phyloP scores from a whole-genome alignment of 2,888 invertebrate species.

The Drosophila mercatorum region DNA sequence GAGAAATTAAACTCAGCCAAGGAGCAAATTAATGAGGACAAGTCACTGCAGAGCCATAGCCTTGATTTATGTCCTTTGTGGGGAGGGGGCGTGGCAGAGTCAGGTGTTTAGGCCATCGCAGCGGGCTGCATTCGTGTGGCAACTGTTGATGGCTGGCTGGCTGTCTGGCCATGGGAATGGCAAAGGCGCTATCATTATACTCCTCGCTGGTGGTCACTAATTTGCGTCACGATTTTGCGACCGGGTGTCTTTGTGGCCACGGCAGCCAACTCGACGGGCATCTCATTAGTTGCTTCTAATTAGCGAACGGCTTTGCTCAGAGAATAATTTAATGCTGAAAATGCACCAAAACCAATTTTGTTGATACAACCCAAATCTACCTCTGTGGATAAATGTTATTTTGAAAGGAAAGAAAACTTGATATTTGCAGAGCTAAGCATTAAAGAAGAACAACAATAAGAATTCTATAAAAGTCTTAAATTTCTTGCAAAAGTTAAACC shows the following conservation, averaged over 20 bases:
- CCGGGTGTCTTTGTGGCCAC: conserved; percentile 20
- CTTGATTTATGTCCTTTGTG: conserved; percentile 53
- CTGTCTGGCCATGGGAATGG: not conserved
- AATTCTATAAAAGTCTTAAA: conserved; percentile 37
- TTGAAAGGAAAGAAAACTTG: conserved; percentile 1
- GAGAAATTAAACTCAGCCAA: conserved; percentile 47
- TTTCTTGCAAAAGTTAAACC: conserved; percentile 23
- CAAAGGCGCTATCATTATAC: conserved; percentile 30
- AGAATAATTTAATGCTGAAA: conserved; percentile 7
- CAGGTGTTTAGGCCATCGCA: conserved; percentile 44
- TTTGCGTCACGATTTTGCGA: conserved; percentile 48
- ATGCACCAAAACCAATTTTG: not conserved
- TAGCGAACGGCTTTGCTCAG: conserved; percentile 35
- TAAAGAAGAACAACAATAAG: conserved; percentile 21
- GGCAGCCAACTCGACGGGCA: conserved; percentile 27
- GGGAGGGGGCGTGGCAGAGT: conserved; percentile 10
- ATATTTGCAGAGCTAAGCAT: conserved; percentile 36
- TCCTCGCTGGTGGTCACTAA: conserved; percentile 45
- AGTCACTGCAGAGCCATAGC: conserved; percentile 35
- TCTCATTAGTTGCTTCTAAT: conserved; percentile 67
- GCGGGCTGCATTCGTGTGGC: conserved; percentile 18
- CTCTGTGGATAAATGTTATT: conserved; percentile 48
- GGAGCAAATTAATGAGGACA: conserved; percentile 62
- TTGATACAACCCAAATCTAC: not conserved
- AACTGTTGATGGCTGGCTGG: not conserved